Evolutionary conservation across 2,113 vertebrate genomes (phyloP), one percentile per base, ranked within the genome.

Genomic region (Crotophaga sulcirostris): DNA sequence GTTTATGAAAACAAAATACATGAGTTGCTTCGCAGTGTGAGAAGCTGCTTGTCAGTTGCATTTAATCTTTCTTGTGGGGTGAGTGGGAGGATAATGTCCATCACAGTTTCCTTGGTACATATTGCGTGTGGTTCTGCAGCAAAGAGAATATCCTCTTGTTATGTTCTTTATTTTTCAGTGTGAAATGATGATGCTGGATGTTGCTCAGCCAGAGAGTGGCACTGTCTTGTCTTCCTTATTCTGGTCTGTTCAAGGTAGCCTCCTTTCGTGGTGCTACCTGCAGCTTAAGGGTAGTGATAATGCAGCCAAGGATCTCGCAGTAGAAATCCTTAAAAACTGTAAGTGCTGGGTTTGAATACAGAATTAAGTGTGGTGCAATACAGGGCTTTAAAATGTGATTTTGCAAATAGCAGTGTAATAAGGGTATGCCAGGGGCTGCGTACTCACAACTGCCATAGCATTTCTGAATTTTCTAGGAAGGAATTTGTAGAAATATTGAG

Each of bases 161-260:
- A 68, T 31, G 18, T 84, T 75, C 77, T 67, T 90, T 95, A 3
- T 92, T 90, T 96, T 96, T 42, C 94, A 99, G 99, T 99, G 99
- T 96, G 99, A 99, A 88, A 97, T 98, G 82, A 96, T 99, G 98
- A 98, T 99, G 98, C 93, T 97, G 90, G 98, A 97, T 38, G 95
- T 92, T 63, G 97, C 97, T 5, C 97, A 97, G 38, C 98, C 98
- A 64, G 98, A 98, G 91, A 98, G 98, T 54, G 98, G 98, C 84
- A 97, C 97, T 2, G 98, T 99, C 91, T 88, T 99, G 92, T 98
- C 98, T 90, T 99, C 99, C 66, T 96, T 99, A 77, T 99, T 99
- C 97, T 99, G 99, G 99, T 98, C 99, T 34, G 98, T 99, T 58
- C 99, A 99, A 95, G 99, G 99, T 34, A 99, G 99, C 91, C 98